phyloP scores from a whole-genome alignment of 2,113 vertebrate species.

The Chlamydotis undulata region DNA sequence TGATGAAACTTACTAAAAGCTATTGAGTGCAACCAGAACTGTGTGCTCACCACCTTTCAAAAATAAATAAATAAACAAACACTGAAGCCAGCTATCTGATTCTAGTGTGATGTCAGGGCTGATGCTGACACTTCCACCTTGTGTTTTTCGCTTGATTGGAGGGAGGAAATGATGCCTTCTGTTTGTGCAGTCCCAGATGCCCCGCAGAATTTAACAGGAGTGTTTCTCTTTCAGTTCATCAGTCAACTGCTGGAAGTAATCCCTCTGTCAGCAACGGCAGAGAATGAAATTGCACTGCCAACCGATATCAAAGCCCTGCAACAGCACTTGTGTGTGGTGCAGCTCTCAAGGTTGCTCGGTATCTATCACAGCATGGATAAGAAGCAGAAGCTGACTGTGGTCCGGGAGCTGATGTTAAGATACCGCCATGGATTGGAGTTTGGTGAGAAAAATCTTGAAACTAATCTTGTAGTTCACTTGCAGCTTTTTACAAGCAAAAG shows the following conservation, averaged over 20 bases:
- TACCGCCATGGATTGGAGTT: constrained; percentile 92
- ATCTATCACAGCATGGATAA: constrained; percentile 86
- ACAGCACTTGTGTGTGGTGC: constrained; percentile 92
- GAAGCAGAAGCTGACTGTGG: constrained; percentile 81
- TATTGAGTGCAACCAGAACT: not conserved
- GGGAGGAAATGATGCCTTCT: not conserved
- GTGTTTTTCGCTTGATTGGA: not conserved
- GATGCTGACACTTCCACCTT: not conserved
- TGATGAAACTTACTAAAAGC: not conserved
- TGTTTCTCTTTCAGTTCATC: constrained; percentile 80
- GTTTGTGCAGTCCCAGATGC: not conserved
- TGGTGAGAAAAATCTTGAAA: constrained; percentile 77
- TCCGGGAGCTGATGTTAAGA: constrained; percentile 86
- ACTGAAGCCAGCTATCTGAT: not conserved
- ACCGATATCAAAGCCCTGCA: constrained; percentile 88
- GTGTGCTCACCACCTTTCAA: not conserved
- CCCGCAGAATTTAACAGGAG: not conserved
- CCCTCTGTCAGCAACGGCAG: constrained; percentile 76
- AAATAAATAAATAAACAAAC: not conserved
- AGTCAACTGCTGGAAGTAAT: constrained; percentile 87
- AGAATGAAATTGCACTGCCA: constrained; percentile 81
- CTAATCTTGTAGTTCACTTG: not conserved
- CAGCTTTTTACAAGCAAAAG: not conserved
- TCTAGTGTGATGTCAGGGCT: no score
- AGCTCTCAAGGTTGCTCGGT: constrained; percentile 89